Evolutionary conservation across 1,140 invertebrate species (phyloP), one percentile per base, ranked within the genome.

Genomic region (Camponotus floridanus): DNA sequence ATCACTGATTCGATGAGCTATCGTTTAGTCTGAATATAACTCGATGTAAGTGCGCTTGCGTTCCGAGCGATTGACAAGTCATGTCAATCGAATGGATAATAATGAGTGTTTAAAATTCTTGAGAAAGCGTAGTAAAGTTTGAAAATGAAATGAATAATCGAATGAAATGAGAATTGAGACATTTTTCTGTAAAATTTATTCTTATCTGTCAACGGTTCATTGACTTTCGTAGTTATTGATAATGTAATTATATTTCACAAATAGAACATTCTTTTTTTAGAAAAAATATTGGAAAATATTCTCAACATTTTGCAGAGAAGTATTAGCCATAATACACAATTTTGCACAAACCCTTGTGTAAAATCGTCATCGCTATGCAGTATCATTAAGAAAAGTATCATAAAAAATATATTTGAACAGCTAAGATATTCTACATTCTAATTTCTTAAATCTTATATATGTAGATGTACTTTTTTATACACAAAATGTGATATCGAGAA

Each of bases 41-140:
- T 81, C 68, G 51, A 39, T 81, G 51, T 26, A 31, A 71, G 33
- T 45, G 79, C 79, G 79, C 79, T 73, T 81, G 67, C 67, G 79
- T 73, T 45, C 7, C 51, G 26, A 61, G 61, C 11, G 68, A 42
- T 57, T 68, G 45, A 39, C 18, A 5, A 79, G 21, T 57, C 45
- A 80, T 21, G 33, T 71, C 36, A 71, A 79, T 48, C 36, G 36
- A 39, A 33, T 73, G n/a, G 0, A 1, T 59, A 33, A 61, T 73
- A 42, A 80, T n/a, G 36, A 33, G 21, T 21, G 51, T 45, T 42
- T 7, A 13, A 45, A 68, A 68, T 55, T 71, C 33, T 71, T 33
- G 18, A 57, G 21, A 31, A 67, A 68, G 26, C 15, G 5, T 36
- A 33, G 31, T 1, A 13, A 51, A 79, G 42, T 45, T 78, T 78